A percentile compares a stretch with the other conserved stretches of the same genome.
Conservation (phyloP, 37 sponge, comb jelly and placozoan species). For the Bolinopsis microptera region DNA sequence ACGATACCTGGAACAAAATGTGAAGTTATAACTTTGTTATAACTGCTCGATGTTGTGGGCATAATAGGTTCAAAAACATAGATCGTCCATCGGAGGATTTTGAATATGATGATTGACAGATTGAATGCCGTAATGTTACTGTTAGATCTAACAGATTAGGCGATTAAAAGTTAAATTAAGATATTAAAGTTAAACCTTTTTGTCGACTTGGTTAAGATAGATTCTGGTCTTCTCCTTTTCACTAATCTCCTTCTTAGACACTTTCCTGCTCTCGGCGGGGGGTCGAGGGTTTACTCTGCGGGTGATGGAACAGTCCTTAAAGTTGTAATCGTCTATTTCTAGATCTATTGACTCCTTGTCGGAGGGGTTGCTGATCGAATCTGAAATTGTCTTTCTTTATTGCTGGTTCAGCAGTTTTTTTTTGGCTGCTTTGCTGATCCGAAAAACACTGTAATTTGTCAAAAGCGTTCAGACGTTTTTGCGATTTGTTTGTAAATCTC, state of each 20-base stretch:
- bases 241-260: neutral
- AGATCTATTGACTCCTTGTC: slow-evolving; percentile 26
- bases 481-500: no score
- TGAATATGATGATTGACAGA: no score
- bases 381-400: neutral
- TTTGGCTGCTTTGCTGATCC: no score
- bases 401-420: neutral
- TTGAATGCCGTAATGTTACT: no score
- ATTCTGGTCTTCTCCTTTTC: slow-evolving; percentile 2
- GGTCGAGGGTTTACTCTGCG: neutral
- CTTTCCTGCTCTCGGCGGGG: neutral
- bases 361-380: neutral
- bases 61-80: no score
- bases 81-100: no score
- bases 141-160: no score
- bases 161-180: no score
- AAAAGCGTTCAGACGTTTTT: no score
- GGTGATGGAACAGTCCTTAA: slow-evolving; percentile 28
- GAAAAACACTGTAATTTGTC: no score
- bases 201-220: slow-evolving; percentile 28
- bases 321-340: slow-evolving; percentile 21
- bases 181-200: slow-evolving; percentile 37
- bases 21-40: no score
- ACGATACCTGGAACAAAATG: slow-evolving; percentile 63
- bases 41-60: no score